Percentiles rank a stretch among this genome's conserved stretches.
Conservation (phyloP, 2,888 invertebrate genomes). For the Ormia ochracea region DNA sequence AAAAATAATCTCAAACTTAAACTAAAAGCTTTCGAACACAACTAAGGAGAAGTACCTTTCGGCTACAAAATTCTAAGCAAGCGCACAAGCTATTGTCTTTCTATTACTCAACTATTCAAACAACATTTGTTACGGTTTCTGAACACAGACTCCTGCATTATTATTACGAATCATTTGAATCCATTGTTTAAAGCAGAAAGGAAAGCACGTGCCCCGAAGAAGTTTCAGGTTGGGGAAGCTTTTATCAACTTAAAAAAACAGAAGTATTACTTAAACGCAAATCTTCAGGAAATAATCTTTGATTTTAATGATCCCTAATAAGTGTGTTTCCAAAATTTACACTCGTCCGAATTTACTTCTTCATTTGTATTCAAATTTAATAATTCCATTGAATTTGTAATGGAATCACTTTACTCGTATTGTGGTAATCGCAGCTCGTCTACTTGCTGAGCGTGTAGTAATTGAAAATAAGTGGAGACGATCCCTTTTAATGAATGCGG, state of each 20-base stretch:
- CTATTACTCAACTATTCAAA: conserved; percentile 41
- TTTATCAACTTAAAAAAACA: conserved; percentile 18
- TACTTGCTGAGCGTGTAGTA: too few species aligned
- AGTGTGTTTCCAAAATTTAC: neutral
- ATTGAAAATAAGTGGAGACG: too few species aligned
- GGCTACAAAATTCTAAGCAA: conserved; percentile 32
- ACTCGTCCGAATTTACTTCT: neutral
- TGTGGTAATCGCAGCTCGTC: too few species aligned
- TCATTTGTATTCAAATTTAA: neutral
- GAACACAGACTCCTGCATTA: neutral
- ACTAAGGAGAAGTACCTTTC: conserved; percentile 29
- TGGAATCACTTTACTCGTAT: too few species aligned
- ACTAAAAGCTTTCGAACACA: neutral
- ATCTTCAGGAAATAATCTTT: conserved; percentile 41
- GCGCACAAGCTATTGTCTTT: conserved; percentile 34
- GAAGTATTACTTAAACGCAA: conserved; percentile 45
- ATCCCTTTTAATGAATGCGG: too few species aligned
- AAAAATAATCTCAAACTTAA: neutral
- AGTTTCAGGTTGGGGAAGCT: conserved; percentile 38
- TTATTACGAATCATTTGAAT: conserved; percentile 9
- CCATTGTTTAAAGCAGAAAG: conserved; percentile 43
- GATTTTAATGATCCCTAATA: neutral
- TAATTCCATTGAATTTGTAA: too few species aligned
- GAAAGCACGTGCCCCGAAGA: conserved; percentile 57
- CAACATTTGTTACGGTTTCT: conserved; percentile 39